A percentile compares a stretch with the other conserved stretches of the same genome.
These are phyloP conservation scores for Julus scandinavius DNA, from an alignment of 2,888 invertebrate species.

Conservation along the genomic window DNA sequence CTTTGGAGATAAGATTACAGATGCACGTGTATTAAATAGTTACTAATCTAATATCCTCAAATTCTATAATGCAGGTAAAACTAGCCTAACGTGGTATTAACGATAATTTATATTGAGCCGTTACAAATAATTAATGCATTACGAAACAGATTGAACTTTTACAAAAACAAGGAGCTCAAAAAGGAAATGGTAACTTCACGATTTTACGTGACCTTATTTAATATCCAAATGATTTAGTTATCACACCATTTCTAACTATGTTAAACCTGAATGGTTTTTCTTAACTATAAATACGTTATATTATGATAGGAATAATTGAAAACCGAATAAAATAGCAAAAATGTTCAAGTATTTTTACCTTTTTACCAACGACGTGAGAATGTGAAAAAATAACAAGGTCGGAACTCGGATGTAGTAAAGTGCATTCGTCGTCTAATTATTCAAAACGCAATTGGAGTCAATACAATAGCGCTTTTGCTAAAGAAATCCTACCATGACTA, in stretches of 20 bases:
- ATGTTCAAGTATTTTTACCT: background rate
- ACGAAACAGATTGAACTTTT: too few relatives aligned
- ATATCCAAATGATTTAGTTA: background rate
- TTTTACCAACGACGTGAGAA: background rate
- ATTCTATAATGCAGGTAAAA: too few relatives aligned
- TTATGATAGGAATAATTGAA: background rate
- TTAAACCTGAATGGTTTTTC: background rate
- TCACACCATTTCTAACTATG: too few relatives aligned
- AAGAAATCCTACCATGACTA: background rate
- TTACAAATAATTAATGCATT: too few relatives aligned
- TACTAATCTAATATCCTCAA: too few relatives aligned
- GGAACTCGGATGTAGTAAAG: background rate
- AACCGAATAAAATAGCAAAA: background rate
- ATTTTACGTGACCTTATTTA: too few relatives aligned
- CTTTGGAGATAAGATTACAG: too few relatives aligned
- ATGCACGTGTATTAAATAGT: too few relatives aligned
- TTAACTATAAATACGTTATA: background rate
- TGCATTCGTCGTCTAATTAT: background rate
- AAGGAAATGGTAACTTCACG: too few relatives aligned
- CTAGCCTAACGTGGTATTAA: too few relatives aligned
- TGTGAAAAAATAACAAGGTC: background rate
- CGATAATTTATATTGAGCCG: too few relatives aligned
- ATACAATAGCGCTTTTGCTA: conserved; percentile 1
- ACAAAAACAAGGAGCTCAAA: too few relatives aligned
- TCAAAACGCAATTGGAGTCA: background rate